Base-by-base conservation (phyloP, 2,888 invertebrate genomes). In the Papilio gigon region DNA sequence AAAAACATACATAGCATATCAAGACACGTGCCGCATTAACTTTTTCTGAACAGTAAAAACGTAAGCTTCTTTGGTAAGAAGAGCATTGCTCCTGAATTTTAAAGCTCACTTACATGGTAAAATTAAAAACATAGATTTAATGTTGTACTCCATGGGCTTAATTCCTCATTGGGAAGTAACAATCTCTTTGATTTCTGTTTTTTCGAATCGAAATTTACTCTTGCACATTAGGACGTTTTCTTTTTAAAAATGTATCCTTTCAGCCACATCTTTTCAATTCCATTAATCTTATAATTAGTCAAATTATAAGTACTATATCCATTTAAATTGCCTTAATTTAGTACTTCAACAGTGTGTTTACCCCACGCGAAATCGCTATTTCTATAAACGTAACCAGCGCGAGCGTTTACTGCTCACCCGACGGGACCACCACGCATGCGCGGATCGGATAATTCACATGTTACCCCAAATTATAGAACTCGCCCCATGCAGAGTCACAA, bases 381-480 rank as follows among this genome's bases (percentile, higher is more conserved):
- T 82, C 81, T 80, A 83, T 72, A 74, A 82, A 80, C 79, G 79
- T 30, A 50, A 44, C 75, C 77, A 74, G 78, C 81, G 85, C 75
- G 77, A 74, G 78, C 81, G 85, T 87, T 88, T 86, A 85, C 84
- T 83, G 81, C 79, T 80, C 81, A 83, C 75, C 61, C 74, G 71
- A 71, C 80, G 83, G 83, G 89, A 86, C 88, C 89, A 89, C 89
- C 89, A 88, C 90, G 91, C 91, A 90, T 91, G 91, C 90, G 89
- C 88, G 85, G 83, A 81, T 85, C 80, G 75, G 78, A 83, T 88
- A 91, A 88, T 90, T 80, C 81, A 88, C 89, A 89, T 87, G 88
- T 84, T 86, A 85, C 85, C 86, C 88, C 78, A 88, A 90, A 89
- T 90, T 88, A 89, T 81, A 84, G 82, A 72, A 76, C 78, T 80